Evolutionary conservation across 2,113 vertebrate genomes (phyloP), one percentile per base, ranked within the genome.

Genomic region (Cavia porcellus): DNA sequence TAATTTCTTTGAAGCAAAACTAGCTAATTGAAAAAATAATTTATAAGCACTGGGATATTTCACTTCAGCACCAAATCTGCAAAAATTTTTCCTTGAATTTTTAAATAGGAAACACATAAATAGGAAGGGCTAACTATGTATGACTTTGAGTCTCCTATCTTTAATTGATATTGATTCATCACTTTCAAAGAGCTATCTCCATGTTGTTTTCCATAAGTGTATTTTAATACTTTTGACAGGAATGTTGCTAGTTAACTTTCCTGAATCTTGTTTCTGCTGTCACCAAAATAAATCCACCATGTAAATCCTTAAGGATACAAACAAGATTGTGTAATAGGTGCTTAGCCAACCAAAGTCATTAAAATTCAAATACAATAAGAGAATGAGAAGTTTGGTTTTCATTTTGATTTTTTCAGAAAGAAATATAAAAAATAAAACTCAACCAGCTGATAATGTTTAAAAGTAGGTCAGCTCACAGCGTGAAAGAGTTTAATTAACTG

Each of bases 381-480:
- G 42, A 90, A 80, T 86, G 11, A 96, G 74, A 91, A 81, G 42
- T 92, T 92, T 94, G 20, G 50, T 12, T 50, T 52, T 95, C 87
- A 28, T 84, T 92, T 96, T 84, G 24, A 87, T 81, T 95, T 92
- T 88, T 11, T 20, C 38, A 66, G 8, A 89, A 52, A 91, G 96
- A 96, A 52, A 42, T 64, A 12, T 57, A 22, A 10, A 30, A 52
- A 86, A 59, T 38, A 83, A 93, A 66, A 1, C n/a, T 92, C 90
- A 97, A 68, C 55, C 15, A 64, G 68, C n/a, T 89, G 84, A 96
- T 75, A 86, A 92, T 94, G 92, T 95, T 94, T 42, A 97, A 96
- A 96, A 96, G 61, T 94, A 97, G 96, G 95, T 96, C 96, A 97
- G 19, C 45, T 96, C 83, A 61, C 92, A 97, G 83, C 94, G 94